phyloP scores from a whole-genome alignment of 1,140 invertebrate species.

The Temnothorax nylanderi region DNA sequence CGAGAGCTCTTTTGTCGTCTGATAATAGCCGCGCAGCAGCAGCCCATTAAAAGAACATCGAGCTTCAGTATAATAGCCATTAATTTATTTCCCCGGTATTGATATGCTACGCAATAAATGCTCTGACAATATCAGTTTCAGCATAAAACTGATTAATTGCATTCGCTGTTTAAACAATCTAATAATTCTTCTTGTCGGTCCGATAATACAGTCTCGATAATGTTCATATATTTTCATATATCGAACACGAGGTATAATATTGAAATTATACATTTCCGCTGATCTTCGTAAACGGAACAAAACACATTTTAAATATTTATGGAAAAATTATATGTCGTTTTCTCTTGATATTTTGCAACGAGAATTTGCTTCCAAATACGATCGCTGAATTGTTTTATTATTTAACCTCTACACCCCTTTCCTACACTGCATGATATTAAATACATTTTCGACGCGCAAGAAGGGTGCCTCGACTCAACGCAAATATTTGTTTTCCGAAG shows the following conservation, averaged over 20 bases:
- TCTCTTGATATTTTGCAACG: not conserved
- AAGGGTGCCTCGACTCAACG: slow-evolving; percentile 53
- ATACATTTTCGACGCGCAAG: slow-evolving; percentile 32
- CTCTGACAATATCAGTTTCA: slow-evolving; percentile 49
- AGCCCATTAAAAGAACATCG: slow-evolving; percentile 48
- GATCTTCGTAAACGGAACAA: not conserved
- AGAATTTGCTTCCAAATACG: not conserved
- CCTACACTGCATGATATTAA: slow-evolving; percentile 18
- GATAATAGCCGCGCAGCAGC: not conserved
- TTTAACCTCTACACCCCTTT: not conserved
- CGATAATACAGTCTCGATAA: slow-evolving; percentile 33
- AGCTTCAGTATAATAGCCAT: slow-evolving; percentile 22
- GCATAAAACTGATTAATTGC: slow-evolving; percentile 45
- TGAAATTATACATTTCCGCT: slow-evolving; percentile 13
- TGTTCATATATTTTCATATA: slow-evolving; percentile 24
- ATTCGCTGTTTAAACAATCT: slow-evolving; percentile 51
- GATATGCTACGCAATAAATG: slow-evolving; percentile 46
- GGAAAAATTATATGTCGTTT: not conserved
- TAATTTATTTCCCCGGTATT: slow-evolving; percentile 51
- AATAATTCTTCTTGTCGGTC: slow-evolving; percentile 31
- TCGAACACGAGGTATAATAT: not conserved
- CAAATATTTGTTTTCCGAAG: slow-evolving; percentile 80
- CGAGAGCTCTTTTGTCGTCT: slow-evolving; percentile 3
- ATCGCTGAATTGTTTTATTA: not conserved
- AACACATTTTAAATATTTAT: not conserved